phyloP scores from a whole-genome alignment of 2,888 invertebrate genomes.

The Drosophila mimica region DNA sequence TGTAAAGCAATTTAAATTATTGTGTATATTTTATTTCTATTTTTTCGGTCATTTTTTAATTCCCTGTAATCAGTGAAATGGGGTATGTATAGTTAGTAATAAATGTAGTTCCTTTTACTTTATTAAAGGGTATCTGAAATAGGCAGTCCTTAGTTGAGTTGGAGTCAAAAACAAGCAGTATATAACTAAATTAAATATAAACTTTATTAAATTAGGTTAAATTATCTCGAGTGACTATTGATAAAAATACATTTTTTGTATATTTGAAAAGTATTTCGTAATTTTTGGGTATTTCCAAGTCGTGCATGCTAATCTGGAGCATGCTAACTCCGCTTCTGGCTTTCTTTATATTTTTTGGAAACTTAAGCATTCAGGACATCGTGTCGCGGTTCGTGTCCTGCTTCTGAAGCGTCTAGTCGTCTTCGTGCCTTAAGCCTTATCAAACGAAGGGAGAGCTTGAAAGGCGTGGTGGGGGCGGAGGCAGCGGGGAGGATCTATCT shows the following conservation, averaged over 20 bases:
- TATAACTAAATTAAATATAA: background rate
- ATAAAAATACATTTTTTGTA: background rate
- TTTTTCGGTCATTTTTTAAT: conserved; percentile 8
- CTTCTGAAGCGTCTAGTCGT: conserved; percentile 27
- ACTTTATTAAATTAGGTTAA: background rate
- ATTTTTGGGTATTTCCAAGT: conserved; percentile 4
- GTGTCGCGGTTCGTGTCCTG: conserved; percentile 67
- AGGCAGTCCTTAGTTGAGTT: background rate
- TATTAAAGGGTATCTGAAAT: background rate
- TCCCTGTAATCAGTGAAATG: conserved; percentile 4
- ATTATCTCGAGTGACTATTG: background rate
- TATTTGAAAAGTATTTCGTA: background rate
- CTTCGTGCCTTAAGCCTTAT: conserved; percentile 18
- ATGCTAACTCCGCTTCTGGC: conserved; percentile 4
- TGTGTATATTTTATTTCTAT: conserved; percentile 72
- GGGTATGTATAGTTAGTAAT: background rate
- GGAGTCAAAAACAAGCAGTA: background rate
- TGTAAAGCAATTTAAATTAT: conserved; percentile 81
- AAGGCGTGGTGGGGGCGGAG: background rate
- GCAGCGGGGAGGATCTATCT: conserved; percentile 17
- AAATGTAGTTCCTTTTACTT: background rate
- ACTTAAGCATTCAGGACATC: conserved; percentile 78
- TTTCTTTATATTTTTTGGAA: conserved; percentile 26
- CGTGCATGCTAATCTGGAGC: background rate
- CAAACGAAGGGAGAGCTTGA: background rate